Evolutionary conservation across 1,140 invertebrate genomes (phyloP).

Genomic region (Ostrea edulis): DNA sequence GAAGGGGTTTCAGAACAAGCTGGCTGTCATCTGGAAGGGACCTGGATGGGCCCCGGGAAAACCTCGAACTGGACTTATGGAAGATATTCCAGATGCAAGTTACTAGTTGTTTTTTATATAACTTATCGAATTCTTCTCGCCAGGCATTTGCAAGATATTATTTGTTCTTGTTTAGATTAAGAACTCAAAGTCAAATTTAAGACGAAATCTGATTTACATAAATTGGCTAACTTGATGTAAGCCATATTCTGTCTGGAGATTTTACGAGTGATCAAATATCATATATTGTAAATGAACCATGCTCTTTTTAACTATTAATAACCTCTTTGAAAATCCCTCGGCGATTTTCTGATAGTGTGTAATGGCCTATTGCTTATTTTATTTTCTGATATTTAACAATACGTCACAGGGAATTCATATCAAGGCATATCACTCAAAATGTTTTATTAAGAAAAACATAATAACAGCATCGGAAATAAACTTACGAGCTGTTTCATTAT

Average conservation of each 20-base stretch:
- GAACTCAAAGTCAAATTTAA: neutral
- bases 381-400: neutral
- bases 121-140: neutral
- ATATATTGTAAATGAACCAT: neutral
- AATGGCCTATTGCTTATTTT: constrained; percentile 4
- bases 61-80: constrained; percentile 88
- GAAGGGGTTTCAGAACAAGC: constrained; percentile 82
- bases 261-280: neutral
- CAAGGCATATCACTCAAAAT: constrained; percentile 1
- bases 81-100: constrained; percentile 89
- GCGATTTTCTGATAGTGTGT: neutral
- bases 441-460: neutral
- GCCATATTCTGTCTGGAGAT: neutral
- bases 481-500: neutral
- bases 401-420: neutral
- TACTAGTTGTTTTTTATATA: neutral
- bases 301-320: neutral
- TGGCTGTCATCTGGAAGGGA: constrained; percentile 89
- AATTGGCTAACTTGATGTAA: neutral
- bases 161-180: neutral
- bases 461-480: neutral
- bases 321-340: neutral
- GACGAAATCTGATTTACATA: neutral
- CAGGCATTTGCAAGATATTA: neutral
- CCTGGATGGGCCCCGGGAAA: constrained; percentile 93